phyloP scores from a whole-genome alignment of 2,113 vertebrate genomes.

The Lanius ludovicianus region DNA sequence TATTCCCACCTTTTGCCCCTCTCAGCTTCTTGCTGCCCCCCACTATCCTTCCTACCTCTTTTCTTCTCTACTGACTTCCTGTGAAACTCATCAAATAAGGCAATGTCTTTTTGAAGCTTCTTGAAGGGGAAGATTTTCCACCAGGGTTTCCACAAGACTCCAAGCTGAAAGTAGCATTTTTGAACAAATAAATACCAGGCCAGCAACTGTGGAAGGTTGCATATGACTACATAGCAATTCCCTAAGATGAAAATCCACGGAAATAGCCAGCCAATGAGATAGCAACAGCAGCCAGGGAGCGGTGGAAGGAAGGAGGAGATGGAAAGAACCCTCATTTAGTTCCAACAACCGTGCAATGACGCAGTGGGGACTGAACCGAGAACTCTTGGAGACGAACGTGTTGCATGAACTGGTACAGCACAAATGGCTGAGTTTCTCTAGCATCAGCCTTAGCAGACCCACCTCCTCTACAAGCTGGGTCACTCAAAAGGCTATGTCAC shows the following conservation, averaged over 20 bases:
- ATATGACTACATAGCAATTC: not conserved
- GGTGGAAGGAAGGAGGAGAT: not conserved
- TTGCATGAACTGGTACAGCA: not conserved
- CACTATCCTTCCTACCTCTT: not conserved
- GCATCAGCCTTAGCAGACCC: not conserved
- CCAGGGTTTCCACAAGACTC: not conserved
- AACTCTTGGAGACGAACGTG: not conserved
- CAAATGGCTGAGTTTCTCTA: not conserved
- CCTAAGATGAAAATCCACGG: not conserved
- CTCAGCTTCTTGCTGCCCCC: not conserved
- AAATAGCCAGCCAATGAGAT: slow-evolving; percentile 5
- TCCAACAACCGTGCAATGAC: not conserved
- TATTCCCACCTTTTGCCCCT: not conserved
- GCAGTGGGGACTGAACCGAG: not conserved
- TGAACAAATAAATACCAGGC: not conserved
- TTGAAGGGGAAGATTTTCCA: not conserved
- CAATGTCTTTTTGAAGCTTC: not conserved
- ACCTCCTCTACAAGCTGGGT: not conserved
- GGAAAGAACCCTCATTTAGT: not conserved
- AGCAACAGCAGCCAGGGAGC: not conserved
- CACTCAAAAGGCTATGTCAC: not conserved
- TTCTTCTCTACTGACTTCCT: not conserved
- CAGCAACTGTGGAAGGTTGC: not conserved
- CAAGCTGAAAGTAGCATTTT: not conserved
- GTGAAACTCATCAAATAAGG: not conserved